phyloP scores from a whole-genome alignment of 2,797 vertebrate genomes.

The Caiman crocodilus region DNA sequence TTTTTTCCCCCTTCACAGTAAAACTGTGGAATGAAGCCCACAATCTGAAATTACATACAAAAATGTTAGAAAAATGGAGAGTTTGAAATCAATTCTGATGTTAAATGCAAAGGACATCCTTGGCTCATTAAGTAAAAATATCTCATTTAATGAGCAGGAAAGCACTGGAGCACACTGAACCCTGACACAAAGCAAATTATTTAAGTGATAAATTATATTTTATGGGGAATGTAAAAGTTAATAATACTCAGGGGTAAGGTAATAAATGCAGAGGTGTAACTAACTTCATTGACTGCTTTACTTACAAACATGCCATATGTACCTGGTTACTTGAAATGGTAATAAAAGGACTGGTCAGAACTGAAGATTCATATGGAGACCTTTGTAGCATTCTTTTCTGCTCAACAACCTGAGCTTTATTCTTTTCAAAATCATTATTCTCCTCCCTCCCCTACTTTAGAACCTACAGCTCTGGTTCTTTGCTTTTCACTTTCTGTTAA shows the following conservation, averaged over 20 bases:
- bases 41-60: constrained; percentile 65
- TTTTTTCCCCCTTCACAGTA: constrained; percentile 41
- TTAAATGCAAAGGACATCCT: constrained; percentile 83
- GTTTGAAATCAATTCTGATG: constrained; percentile 83
- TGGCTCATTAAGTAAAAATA: constrained; percentile 88
- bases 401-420: neutral
- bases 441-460: constrained; percentile 29
- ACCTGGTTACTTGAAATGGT: constrained; percentile 76
- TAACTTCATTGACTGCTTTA: constrained; percentile 78
- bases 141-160: constrained; percentile 87
- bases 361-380: neutral
- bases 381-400: constrained; percentile 21
- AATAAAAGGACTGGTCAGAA: constrained; percentile 62
- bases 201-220: constrained; percentile 88
- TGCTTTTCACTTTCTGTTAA: constrained; percentile 79
- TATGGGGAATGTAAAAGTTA: constrained; percentile 89
- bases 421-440: constrained; percentile 38
- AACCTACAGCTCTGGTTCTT: constrained; percentile 45
- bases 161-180: constrained; percentile 84
- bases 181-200: constrained; percentile 87
- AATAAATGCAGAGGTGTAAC: constrained; percentile 86
- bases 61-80: constrained; percentile 80
- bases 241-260: constrained; percentile 83
- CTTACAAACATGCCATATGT: constrained; percentile 83
- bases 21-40: constrained; percentile 65